Conservation (phyloP, 2,797 vertebrate species). For the Capromys pilorides region DNA sequence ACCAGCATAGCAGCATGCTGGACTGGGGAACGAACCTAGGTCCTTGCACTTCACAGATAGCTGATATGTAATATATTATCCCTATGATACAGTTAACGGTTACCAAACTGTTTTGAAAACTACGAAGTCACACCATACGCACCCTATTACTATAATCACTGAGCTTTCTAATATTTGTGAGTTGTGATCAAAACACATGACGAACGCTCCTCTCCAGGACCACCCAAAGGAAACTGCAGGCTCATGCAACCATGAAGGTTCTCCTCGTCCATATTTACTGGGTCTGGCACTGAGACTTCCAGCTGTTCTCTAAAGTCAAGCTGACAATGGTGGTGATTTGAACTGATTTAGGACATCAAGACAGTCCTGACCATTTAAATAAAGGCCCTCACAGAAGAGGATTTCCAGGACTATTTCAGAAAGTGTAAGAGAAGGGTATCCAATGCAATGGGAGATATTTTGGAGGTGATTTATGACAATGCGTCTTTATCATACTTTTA, state of each 20-base stretch:
- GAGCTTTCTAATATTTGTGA: not conserved
- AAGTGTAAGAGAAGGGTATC: not conserved
- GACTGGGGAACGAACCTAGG: too few relatives aligned
- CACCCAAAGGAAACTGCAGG: not conserved
- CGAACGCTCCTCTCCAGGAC: not conserved
- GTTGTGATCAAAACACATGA: not conserved
- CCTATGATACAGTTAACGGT: not conserved
- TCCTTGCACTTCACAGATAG: not conserved
- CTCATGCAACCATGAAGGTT: not conserved
- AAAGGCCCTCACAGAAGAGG: not conserved
- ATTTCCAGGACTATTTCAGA: not conserved
- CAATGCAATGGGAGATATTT: not conserved
- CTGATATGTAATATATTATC: not conserved
- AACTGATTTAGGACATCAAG: not conserved
- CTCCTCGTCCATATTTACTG: not conserved
- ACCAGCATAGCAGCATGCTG: too few relatives aligned
- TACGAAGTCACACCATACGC: rapidly evolving
- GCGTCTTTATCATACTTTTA: not conserved
- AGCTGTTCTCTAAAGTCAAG: not conserved
- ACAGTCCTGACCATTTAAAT: not conserved
- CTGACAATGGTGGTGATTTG: not conserved
- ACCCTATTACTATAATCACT: not conserved
- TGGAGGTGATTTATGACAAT: not conserved
- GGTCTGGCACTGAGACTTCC: not conserved
- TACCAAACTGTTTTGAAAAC: not conserved